Evolutionary conservation across 2,797 vertebrate species (phyloP).

Genomic region (Uromys caudimaculatus): DNA sequence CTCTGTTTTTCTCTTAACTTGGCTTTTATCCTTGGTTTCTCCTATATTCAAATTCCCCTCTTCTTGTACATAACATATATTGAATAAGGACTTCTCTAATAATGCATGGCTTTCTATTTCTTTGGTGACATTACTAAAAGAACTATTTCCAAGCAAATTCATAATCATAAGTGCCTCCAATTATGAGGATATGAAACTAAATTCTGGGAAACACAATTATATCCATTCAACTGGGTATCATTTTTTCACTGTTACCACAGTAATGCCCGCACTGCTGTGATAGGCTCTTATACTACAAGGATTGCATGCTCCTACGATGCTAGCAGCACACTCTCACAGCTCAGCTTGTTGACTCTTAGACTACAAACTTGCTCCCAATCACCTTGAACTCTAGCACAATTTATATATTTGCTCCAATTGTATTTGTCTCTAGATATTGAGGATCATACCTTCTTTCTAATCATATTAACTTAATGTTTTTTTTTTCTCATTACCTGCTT

Average conservation of each 20-base stretch:
- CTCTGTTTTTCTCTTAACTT: neutral
- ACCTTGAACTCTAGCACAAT: neutral
- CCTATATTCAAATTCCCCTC: neutral
- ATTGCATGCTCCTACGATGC: too few species aligned
- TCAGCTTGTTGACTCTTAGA: too few species aligned
- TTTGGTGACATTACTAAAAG: neutral
- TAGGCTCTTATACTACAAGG: neutral
- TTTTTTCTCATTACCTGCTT: neutral
- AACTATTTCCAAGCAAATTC: neutral
- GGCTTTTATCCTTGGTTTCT: neutral
- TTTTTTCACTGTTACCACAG: neutral
- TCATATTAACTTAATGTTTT: neutral
- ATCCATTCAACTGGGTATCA: fast-evolving
- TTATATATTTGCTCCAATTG: neutral
- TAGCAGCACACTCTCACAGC: neutral
- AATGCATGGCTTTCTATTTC: neutral
- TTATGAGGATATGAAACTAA: neutral
- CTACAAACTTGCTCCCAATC: neutral
- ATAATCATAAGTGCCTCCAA: neutral
- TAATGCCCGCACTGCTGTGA: neutral
- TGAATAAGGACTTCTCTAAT: neutral
- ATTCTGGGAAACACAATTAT: neutral
- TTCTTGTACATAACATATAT: neutral
- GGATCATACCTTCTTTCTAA: neutral
- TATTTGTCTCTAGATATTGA: neutral